phyloP scores from a whole-genome alignment of 2,888 invertebrate genomes.

The Brenthis ino region DNA sequence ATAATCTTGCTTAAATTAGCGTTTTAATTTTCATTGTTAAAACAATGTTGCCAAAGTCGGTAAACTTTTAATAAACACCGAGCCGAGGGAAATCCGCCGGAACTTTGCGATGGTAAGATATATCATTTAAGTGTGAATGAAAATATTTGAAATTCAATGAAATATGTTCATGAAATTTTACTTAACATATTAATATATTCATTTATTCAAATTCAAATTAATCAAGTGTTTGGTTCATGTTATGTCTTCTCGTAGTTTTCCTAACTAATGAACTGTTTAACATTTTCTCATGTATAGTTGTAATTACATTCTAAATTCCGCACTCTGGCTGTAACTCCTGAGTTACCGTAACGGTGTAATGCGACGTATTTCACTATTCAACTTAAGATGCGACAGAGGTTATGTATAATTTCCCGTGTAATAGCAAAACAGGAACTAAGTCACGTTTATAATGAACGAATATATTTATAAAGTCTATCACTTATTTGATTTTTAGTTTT shows the following conservation, averaged over 20 bases:
- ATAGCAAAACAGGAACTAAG: slow-evolving; percentile 17
- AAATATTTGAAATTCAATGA: slow-evolving; percentile 5
- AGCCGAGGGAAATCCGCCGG: slow-evolving; percentile 63
- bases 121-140: slow-evolving; percentile 15
- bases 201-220: too few species aligned
- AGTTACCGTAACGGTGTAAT: slow-evolving; percentile 20
- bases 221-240: too few species aligned
- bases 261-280: slow-evolving; percentile 17
- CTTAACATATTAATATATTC: too few species aligned
- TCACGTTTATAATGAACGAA: slow-evolving; percentile 11
- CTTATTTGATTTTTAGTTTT: too few species aligned
- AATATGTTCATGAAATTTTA: not conserved
- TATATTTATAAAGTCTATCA: not conserved
- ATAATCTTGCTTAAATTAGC: slow-evolving; percentile 61
- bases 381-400: slow-evolving; percentile 21
- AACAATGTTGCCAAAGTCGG: slow-evolving; percentile 58
- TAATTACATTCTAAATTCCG: slow-evolving; percentile 13
- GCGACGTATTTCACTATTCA: slow-evolving; percentile 17
- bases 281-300: slow-evolving; percentile 13
- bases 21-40: slow-evolving; percentile 65
- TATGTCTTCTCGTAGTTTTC: not conserved
- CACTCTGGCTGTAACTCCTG: slow-evolving; percentile 4
- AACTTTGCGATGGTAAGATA: slow-evolving; percentile 40
- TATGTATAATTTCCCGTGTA: slow-evolving; percentile 25
- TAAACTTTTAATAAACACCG: slow-evolving; percentile 72